Conservation (phyloP, 2,113 vertebrate genomes). For the Microtus pennsylvanicus region DNA sequence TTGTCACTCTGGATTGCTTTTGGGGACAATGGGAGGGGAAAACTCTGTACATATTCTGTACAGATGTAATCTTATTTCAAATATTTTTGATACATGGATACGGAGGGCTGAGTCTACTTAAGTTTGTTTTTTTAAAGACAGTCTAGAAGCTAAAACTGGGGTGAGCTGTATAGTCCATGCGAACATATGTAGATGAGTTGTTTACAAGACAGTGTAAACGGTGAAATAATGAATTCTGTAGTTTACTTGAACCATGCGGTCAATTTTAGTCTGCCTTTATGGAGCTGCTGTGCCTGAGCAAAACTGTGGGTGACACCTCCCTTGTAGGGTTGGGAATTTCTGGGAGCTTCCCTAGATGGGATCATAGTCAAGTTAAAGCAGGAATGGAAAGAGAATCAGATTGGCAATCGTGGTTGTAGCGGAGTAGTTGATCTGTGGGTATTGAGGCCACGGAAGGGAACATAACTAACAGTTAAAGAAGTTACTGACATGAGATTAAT, state of each 20-base stretch:
- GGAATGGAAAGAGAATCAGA: background rate
- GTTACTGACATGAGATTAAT: background rate
- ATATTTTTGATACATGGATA: background rate
- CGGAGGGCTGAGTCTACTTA: background rate
- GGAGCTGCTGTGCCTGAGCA: background rate
- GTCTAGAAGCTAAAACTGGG: conserved; percentile 47
- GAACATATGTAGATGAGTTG: conserved; percentile 65
- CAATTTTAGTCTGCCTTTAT: conserved; percentile 41
- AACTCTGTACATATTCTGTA: background rate
- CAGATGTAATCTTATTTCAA: background rate
- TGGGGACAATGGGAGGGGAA: background rate
- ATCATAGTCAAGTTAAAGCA: background rate
- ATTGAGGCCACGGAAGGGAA: conserved; percentile 37
- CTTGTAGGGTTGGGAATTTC: background rate
- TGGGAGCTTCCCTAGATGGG: background rate
- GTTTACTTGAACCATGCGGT: conserved; percentile 43
- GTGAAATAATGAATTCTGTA: background rate
- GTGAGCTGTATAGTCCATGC: background rate
- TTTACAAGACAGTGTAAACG: conserved; percentile 52
- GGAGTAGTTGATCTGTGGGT: background rate
- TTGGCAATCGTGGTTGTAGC: background rate
- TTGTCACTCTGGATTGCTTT: background rate
- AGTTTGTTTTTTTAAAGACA: background rate
- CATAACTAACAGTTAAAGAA: background rate
- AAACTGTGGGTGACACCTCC: background rate